These are phyloP conservation scores for Cebidichthys violaceus DNA, from an alignment of 2,113 vertebrate genomes.

Conservation along the genomic window DNA sequence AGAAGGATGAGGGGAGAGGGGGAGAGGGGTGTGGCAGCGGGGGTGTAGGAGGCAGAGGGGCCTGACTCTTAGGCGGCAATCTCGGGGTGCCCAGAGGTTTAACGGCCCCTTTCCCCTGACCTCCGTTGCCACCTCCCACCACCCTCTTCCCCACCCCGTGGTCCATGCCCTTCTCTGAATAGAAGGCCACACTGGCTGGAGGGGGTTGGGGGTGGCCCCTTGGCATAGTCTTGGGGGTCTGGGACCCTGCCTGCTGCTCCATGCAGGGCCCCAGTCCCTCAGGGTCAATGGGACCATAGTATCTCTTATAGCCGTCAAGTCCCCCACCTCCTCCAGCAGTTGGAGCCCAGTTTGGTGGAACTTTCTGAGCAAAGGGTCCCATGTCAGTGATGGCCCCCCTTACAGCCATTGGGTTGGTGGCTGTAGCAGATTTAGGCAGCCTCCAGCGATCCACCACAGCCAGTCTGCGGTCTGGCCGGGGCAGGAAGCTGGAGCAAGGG, in stretches of 20 bases:
- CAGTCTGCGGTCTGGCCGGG: constrained; percentile 87
- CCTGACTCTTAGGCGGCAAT: constrained; percentile 84
- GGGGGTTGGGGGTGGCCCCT: constrained; percentile 84
- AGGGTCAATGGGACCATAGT: constrained; percentile 94
- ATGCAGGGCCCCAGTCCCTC: constrained; percentile 90
- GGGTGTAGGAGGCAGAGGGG: constrained; percentile 86
- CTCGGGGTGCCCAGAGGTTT: constrained; percentile 85
- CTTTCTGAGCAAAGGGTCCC: constrained; percentile 83
- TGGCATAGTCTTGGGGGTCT: constrained; percentile 86
- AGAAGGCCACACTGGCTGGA: constrained; percentile 84
- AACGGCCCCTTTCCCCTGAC: constrained; percentile 85
- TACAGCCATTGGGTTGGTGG: constrained; percentile 85
- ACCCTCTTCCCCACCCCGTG: constrained; percentile 86
- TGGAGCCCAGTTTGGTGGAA: constrained; percentile 81
- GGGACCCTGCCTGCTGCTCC: constrained; percentile 86
- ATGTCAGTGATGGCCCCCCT: constrained; percentile 79
- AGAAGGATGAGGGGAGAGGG: constrained; percentile 87
- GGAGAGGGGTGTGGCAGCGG: constrained; percentile 86
- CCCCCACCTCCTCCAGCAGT: constrained; percentile 80
- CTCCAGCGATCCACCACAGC: constrained; percentile 92
- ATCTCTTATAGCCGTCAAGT: constrained; percentile 92
- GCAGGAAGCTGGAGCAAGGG: constrained; percentile 89
- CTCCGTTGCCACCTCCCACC: constrained; percentile 82
- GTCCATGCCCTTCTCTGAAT: constrained; percentile 85
- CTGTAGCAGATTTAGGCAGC: constrained; percentile 84